Evolutionary conservation across 2,797 vertebrate species (phyloP).

Genomic region (Scarus forsteni): DNA sequence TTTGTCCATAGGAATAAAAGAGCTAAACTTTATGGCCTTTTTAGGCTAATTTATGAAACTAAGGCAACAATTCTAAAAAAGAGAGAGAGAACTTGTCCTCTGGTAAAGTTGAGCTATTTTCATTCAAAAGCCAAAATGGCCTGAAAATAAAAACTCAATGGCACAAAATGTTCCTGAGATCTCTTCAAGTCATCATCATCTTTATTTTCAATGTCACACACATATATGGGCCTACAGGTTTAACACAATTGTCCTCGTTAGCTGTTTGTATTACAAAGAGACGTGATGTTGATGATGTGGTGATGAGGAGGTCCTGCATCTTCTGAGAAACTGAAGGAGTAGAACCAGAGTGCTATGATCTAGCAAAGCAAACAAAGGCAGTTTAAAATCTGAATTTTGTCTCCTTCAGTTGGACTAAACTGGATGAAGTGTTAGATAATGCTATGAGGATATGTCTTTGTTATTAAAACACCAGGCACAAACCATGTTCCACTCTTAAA

Average conservation of each 20-base stretch:
- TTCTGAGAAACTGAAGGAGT: conserved; percentile 85
- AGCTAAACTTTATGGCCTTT: too few relatives aligned
- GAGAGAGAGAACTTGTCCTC: too few relatives aligned
- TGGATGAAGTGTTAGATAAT: conserved; percentile 88
- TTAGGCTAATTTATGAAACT: too few relatives aligned
- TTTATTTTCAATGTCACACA: conserved; percentile 91
- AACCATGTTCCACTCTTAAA: too few relatives aligned
- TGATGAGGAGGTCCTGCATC: conserved; percentile 80
- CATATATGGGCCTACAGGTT: conserved; percentile 89
- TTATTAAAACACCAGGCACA: too few relatives aligned
- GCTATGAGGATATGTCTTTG: too few relatives aligned
- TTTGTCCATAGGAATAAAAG: too few relatives aligned
- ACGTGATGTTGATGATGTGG: conserved; percentile 90
- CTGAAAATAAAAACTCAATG: too few relatives aligned
- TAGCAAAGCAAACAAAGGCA: conserved; percentile 83
- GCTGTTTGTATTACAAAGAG: conserved; percentile 88
- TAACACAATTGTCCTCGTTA: conserved; percentile 88
- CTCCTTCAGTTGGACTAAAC: conserved; percentile 87
- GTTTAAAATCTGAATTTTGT: conserved; percentile 91
- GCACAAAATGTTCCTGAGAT: too few relatives aligned
- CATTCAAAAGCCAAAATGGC: too few relatives aligned
- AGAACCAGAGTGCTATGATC: conserved; percentile 74
- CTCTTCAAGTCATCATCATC: conserved; percentile 88
- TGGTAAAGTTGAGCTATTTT: too few relatives aligned
- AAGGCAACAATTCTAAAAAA: too few relatives aligned